Conservation (phyloP, 2,888 invertebrate species). For the Listrodromus nycthemerus region DNA sequence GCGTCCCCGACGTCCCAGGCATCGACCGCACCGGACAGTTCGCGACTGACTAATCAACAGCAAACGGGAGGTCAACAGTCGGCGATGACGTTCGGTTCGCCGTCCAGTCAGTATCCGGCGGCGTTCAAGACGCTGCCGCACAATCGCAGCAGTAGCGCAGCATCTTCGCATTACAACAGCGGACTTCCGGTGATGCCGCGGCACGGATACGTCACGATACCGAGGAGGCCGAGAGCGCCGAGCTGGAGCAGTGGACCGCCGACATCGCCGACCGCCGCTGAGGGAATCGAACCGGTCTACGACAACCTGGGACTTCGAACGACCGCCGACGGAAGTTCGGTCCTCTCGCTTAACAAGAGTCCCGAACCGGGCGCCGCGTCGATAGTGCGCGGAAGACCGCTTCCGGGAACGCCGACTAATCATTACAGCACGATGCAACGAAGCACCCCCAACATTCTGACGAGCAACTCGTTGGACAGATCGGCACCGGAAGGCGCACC, state of each 20-base stretch:
- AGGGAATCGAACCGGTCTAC: slow-evolving; percentile 91
- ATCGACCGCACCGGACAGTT: slow-evolving; percentile 91
- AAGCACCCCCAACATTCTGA: slow-evolving; percentile 77
- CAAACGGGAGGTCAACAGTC: slow-evolving; percentile 79
- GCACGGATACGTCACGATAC: slow-evolving; percentile 95
- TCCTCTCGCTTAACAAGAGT: slow-evolving; percentile 91
- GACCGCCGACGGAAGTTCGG: slow-evolving; percentile 94
- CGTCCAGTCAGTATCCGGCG: slow-evolving; percentile 84
- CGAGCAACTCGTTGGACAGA: slow-evolving; percentile 78
- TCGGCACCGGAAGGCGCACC: slow-evolving; percentile 84
- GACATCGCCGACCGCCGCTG: slow-evolving; percentile 85
- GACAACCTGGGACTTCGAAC: slow-evolving; percentile 94
- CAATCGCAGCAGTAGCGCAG: slow-evolving; percentile 84
- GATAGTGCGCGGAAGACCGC: slow-evolving; percentile 87
- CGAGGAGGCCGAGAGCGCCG: slow-evolving; percentile 92
- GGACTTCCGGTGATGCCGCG: slow-evolving; percentile 89
- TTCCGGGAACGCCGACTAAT: slow-evolving; percentile 87
- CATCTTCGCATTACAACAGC: slow-evolving; percentile 83
- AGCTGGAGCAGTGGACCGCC: slow-evolving; percentile 91
- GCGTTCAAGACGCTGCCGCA: slow-evolving; percentile 93
- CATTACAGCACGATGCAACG: slow-evolving; percentile 77
- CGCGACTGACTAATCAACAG: slow-evolving; percentile 86
- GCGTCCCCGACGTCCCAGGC: slow-evolving; percentile 88
- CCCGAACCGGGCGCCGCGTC: slow-evolving; percentile 86
- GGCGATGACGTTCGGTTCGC: slow-evolving; percentile 73